A percentile compares a stretch with the other conserved stretches of the same genome.
Conservation (phyloP, 2,113 vertebrate genomes). For the Plecotus auritus region DNA sequence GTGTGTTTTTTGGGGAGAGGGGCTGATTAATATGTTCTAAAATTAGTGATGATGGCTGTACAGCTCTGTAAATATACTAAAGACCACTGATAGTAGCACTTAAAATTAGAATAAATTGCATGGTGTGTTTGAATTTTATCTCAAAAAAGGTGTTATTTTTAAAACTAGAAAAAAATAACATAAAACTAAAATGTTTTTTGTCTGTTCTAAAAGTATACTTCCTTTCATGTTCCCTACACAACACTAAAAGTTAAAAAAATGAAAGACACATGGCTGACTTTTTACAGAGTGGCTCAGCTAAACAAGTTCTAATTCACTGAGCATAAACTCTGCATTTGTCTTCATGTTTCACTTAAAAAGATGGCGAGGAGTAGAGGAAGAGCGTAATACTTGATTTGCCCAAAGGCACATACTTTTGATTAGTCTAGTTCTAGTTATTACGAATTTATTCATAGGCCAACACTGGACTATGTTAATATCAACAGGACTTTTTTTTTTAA, state of each 20-base stretch:
- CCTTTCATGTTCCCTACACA: not conserved
- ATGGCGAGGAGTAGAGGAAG: not conserved
- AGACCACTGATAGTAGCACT: not conserved
- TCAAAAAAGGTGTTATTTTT: constrained; percentile 10
- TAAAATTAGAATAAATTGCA: not conserved
- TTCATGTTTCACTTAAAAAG: constrained; percentile 43
- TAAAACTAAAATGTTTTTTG: not conserved
- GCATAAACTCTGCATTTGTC: not conserved
- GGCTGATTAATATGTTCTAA: not conserved
- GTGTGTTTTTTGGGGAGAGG: too few species aligned
- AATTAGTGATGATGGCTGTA: not conserved
- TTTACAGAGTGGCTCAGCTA: constrained; percentile 3
- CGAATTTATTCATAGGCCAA: not conserved
- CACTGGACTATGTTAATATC: not conserved
- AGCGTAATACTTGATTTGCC: not conserved
- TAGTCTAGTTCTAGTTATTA: not conserved
- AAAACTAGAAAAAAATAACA: constrained; percentile 29
- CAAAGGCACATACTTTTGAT: not conserved
- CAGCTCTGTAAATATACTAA: not conserved
- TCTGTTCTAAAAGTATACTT: constrained; percentile 28
- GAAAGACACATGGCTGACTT: not conserved
- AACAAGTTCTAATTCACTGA: constrained; percentile 50
- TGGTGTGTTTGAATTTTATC: not conserved
- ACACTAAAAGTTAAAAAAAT: not conserved
- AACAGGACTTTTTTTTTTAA: not conserved